Evolutionary conservation across 2,113 vertebrate species (phyloP).

Genomic region (Camelus dromedarius): DNA sequence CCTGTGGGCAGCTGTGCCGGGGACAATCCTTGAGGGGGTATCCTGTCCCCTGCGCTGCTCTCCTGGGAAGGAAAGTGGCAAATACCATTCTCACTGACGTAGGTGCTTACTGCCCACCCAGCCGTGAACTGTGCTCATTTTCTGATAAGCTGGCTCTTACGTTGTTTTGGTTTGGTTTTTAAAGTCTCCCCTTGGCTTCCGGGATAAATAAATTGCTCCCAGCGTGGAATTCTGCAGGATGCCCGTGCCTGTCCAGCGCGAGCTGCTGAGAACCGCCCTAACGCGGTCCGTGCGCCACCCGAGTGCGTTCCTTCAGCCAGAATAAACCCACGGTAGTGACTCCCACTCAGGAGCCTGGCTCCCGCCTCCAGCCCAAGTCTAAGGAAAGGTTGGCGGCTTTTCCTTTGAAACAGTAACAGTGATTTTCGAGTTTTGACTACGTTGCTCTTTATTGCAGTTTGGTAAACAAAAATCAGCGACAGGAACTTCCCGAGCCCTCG

Average conservation of each 20-base stretch:
- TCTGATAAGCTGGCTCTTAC: neutral
- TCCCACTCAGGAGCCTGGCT: rapidly evolving
- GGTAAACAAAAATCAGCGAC: neutral
- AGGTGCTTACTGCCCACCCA: neutral
- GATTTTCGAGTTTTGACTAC: neutral
- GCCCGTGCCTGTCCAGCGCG: rapidly evolving
- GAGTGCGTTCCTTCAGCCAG: rapidly evolving
- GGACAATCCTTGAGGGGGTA: neutral
- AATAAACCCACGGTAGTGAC: rapidly evolving
- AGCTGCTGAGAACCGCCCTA: rapidly evolving
- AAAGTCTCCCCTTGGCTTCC: neutral
- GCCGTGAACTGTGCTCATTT: neutral
- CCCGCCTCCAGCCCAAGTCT: too few species aligned
- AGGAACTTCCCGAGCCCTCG: rapidly evolving
- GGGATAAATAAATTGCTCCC: too few species aligned
- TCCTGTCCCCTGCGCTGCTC: neutral
- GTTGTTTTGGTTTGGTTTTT: neutral
- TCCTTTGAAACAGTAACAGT: neutral
- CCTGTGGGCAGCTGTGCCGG: rapidly evolving
- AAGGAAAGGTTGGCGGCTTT: neutral
- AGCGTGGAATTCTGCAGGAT: rapidly evolving
- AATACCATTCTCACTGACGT: rapidly evolving
- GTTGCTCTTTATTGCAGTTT: neutral
- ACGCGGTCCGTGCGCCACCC: rapidly evolving
- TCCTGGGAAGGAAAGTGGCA: neutral